Percentiles rank a stretch among this genome's conserved stretches.
Evolutionary conservation across 2,113 vertebrate species (phyloP).

Genomic region (Nymphicus hollandicus): DNA sequence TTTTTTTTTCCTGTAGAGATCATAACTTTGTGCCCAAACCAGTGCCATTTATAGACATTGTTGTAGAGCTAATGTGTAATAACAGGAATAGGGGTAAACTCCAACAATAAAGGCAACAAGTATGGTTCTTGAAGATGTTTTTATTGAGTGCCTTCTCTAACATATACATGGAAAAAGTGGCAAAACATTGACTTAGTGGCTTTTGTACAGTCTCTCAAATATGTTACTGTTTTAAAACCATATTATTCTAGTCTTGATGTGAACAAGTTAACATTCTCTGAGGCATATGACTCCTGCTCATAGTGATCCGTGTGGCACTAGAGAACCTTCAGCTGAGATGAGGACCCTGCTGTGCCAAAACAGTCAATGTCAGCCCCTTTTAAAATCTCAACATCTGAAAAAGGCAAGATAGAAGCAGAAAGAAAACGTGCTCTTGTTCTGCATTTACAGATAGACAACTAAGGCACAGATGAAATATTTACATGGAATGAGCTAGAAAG

Average conservation of each 20-base stretch:
- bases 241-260: neutral
- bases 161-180: neutral
- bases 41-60: neutral
- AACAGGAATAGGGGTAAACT: neutral
- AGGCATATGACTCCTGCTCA: neutral
- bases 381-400: neutral
- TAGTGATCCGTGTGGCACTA: neutral
- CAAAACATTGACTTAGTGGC: neutral
- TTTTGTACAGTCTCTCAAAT: neutral
- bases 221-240: neutral
- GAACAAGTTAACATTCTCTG: neutral
- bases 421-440: neutral
- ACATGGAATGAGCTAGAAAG: neutral
- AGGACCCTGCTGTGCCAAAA: neutral
- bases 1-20: neutral
- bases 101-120: neutral
- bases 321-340: neutral
- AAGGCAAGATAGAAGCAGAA: neutral
- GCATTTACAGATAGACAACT: neutral
- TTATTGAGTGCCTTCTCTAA: neutral
- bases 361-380: neutral
- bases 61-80: neutral
- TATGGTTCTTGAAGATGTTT: neutral
- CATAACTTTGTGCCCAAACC: neutral
- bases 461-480: neutral